Conservation (phyloP, 1,140 invertebrate genomes). For the Campoletis sonorensis region DNA sequence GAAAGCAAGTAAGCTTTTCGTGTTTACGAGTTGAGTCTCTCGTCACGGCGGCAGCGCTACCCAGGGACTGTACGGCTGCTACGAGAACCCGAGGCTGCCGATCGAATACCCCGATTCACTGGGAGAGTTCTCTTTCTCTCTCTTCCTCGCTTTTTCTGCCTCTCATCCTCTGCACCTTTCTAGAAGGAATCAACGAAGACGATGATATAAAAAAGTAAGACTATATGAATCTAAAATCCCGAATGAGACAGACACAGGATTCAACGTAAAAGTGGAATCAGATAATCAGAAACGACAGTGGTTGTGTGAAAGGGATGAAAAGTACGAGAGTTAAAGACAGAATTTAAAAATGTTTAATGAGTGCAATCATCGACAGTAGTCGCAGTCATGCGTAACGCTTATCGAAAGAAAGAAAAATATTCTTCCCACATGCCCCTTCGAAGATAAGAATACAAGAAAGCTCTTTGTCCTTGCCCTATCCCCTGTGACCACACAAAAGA, state of each 20-base stretch:
- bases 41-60: slow-evolving; percentile 44
- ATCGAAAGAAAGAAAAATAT: not conserved
- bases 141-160: not conserved
- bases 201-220: not conserved
- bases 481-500: not conserved
- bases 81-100: slow-evolving; percentile 42
- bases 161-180: not conserved
- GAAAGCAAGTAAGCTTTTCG: slow-evolving; percentile 36
- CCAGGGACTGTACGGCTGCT: slow-evolving; percentile 34
- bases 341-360: not conserved
- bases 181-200: not conserved
- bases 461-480: not conserved
- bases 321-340: not conserved
- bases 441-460: not conserved
- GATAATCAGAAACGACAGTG: not conserved
- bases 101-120: slow-evolving; percentile 51
- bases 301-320: not conserved
- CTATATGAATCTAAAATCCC: not conserved
- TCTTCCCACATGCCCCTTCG: not conserved
- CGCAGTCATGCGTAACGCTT: not conserved
- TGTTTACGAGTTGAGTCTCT: slow-evolving; percentile 50
- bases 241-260: not conserved
- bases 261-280: not conserved
- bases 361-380: not conserved
- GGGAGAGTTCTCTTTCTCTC: slow-evolving; percentile 11